These are phyloP conservation scores for Anguilla obscura DNA, from an alignment of 2,797 vertebrate genomes.

Conservation along the genomic window DNA sequence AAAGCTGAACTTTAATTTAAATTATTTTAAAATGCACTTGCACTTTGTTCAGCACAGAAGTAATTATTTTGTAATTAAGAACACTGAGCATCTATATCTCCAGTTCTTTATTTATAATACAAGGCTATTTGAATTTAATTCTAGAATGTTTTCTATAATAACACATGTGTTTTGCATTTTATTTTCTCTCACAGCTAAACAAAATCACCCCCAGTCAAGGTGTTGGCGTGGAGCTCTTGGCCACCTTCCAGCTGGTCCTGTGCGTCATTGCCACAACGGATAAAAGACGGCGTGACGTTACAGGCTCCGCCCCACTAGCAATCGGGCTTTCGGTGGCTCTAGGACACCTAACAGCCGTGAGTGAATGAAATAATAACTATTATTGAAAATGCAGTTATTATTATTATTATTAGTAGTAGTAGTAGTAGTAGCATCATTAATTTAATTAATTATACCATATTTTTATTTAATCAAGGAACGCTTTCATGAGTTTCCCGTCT, in stretches of 20 bases:
- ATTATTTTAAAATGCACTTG: not conserved
- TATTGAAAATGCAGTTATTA: not conserved
- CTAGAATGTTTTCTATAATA: conserved; percentile 33
- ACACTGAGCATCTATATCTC: not conserved
- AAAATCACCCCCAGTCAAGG: conserved; percentile 83
- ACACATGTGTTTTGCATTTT: not conserved
- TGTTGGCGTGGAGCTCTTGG: conserved; percentile 89
- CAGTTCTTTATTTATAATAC: not conserved
- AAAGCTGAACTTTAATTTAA: not conserved
- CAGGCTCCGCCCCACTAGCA: conserved; percentile 87
- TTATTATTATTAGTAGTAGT: not conserved
- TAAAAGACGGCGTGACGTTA: conserved; percentile 85
- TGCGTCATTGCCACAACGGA: conserved; percentile 95
- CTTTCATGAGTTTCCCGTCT: not conserved
- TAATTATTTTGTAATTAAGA: not conserved
- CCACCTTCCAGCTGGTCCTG: conserved; percentile 93
- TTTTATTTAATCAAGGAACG: not conserved
- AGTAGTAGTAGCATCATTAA: not conserved
- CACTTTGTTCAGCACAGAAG: not conserved
- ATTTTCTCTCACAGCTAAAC: conserved; percentile 56
- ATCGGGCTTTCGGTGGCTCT: conserved; percentile 93
- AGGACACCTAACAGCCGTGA: conserved; percentile 92
- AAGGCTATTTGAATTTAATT: conserved; percentile 40
- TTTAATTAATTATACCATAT: too few species aligned
- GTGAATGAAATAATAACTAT: conserved; percentile 54